phyloP scores from a whole-genome alignment of 2,888 invertebrate genomes.

The Calliphora vomitoria region DNA sequence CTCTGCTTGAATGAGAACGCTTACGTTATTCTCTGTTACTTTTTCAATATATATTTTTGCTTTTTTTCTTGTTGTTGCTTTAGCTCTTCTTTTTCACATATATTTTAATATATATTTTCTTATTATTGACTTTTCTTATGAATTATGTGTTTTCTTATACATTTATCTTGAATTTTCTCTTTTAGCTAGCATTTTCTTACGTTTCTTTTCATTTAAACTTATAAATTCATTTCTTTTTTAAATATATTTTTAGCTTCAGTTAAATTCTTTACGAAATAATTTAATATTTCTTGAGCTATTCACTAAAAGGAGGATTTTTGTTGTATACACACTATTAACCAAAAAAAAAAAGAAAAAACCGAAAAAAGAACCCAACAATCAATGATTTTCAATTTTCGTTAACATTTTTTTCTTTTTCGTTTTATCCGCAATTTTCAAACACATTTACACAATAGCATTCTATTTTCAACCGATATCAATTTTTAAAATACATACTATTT shows the following conservation, averaged over 20 bases:
- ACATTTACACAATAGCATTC: conserved; percentile 59
- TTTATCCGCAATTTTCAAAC: conserved; percentile 54
- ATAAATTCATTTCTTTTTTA: conserved; percentile 18
- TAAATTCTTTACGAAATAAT: conserved; percentile 28
- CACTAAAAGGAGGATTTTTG: conserved; percentile 13
- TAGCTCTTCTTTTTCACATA: conserved; percentile 69
- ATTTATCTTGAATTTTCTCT: conserved; percentile 64
- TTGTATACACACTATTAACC: conserved; percentile 62
- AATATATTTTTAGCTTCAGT: conserved; percentile 27
- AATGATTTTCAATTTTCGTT: conserved; percentile 67
- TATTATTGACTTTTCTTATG: conserved; percentile 72
- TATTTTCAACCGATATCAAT: conserved; percentile 42
- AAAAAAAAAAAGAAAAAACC: conserved; percentile 13
- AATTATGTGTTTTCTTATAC: conserved; percentile 67
- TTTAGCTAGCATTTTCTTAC: conserved; percentile 31
- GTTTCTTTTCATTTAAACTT: conserved; percentile 38
- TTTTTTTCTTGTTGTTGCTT: conserved; percentile 75
- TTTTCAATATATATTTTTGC: conserved; percentile 56
- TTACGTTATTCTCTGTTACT: conserved; percentile 55
- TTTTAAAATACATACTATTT: conserved; percentile 25
- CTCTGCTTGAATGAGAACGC: conserved; percentile 60
- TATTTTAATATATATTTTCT: conserved; percentile 56
- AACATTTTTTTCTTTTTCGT: conserved; percentile 23
- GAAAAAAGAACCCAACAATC: conserved; percentile 33
- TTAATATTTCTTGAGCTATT: conserved; percentile 2